Evolutionary conservation across 1,140 invertebrate genomes (phyloP).

Genomic region (Pygmarrhopalites habei): DNA sequence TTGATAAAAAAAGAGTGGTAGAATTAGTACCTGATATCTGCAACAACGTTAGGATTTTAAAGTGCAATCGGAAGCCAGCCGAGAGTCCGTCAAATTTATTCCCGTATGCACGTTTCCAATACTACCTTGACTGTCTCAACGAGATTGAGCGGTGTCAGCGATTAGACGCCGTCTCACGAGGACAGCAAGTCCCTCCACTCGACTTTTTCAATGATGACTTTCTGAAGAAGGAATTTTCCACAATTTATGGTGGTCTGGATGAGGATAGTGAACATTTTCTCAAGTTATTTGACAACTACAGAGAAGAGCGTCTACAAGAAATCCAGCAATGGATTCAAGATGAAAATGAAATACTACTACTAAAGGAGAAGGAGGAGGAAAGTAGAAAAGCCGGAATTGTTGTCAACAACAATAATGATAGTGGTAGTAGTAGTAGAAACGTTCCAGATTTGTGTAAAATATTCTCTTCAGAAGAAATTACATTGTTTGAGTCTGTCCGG

Average conservation of each 20-base stretch:
- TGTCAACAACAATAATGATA: not conserved
- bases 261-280: not conserved
- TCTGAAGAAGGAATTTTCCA: not conserved
- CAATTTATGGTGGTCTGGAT: not conserved
- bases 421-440: not conserved
- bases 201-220: not conserved
- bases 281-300: conserved; percentile 1
- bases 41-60: not conserved
- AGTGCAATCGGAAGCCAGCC: conserved; percentile 8
- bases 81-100: not conserved
- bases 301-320: not conserved
- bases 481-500: not conserved
- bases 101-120: not conserved
- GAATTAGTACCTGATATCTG: not conserved
- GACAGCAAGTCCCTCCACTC: not conserved
- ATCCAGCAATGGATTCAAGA: not conserved
- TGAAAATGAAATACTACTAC: not conserved
- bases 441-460: not conserved
- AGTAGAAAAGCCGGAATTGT: not conserved
- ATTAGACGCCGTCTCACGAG: not conserved
- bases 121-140: not conserved
- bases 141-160: not conserved
- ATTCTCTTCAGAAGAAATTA: not conserved
- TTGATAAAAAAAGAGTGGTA: not conserved
- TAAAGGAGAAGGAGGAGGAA: no score